Evolutionary conservation across 2,797 vertebrate species (phyloP), one percentile per base, ranked within the genome.

Genomic region (Diglossa cyanea): DNA sequence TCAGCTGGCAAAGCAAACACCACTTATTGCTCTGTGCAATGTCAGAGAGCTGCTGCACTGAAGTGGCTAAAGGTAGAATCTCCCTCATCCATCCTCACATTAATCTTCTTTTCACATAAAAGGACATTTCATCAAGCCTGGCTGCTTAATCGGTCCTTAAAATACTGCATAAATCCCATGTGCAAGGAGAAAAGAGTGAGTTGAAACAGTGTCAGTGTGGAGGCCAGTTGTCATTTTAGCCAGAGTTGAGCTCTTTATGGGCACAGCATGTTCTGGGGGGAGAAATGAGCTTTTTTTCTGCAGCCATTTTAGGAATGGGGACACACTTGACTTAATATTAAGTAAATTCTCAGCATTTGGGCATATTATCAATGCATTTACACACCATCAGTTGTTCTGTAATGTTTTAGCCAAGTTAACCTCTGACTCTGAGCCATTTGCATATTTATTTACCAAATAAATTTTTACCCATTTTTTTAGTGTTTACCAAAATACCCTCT

Each of bases 51-150:
- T 60, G 60, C 73, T 71, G 50, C 55, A 28, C 58, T n/a, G 1
- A 65, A 40, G 78, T 35, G 89, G 40, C 79, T 85, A 83, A 61
- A 78, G 53, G 77, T 33, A 63, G 39, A 88, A 84, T 79, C 37
- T 65, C 74, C 37, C 40, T 61, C 80, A 33, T 26, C 78, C 42
- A 42, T n/a, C 70, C 35, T 80, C 83, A 76, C 45, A 55, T 86
- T 92, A 95, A 96, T 94, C 92, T 92, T 60, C 89, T 96, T 96
- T 94, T 88, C 66, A 86, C 73, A 88, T 92, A 94, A 93, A 97
- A 90, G 20, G 50, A 60, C 61, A 84, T 95, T 97, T 95, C 82
- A 82, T 71, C 93, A 95, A 93, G 81, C 66, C 78, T 62, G 60
- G 17, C 44, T 2, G 6, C 37, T 76, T 94, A 94, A 95, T 90